Base-by-base conservation (phyloP, 2,888 invertebrate genomes). In the Glaucopsyche alexis region DNA sequence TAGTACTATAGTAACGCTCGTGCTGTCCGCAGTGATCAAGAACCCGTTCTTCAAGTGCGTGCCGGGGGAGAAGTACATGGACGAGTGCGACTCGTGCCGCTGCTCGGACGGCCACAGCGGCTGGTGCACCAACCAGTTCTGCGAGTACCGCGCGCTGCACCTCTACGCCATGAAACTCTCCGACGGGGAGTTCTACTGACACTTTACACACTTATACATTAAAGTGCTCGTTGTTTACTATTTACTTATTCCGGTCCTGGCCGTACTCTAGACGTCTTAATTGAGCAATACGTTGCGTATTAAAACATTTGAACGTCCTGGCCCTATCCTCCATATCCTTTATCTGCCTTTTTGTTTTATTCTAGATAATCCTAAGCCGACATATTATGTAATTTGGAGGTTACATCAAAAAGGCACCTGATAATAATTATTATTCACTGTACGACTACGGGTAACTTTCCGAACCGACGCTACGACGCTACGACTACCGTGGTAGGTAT, bases 21-120 rank as follows among this genome's bases (percentile, higher is more conserved):
- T 1, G 3, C 45, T 16, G 13, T 50, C 55, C 77, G 47, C 86
- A 90, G 92, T 93, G 76, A 91, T 93, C 76, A 91, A 92, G 84
- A 93, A 93, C 78, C 92, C 93, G 4, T 92, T 93, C 89, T 93
- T 93, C 89, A 90, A 89, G 76, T 93, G 93, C 84, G 84, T 84
- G 71, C 92, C 92, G 0, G 92, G 93, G 0, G 93, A 93, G 86
- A 91, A 91, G 83, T 93, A 93, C 81, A 93, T 93, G 93, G 92
- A 92, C 76, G 93, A 93, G 79, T 93, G 93, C 72, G 91, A 91
- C 82, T 90, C 91, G 1, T 93, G 92, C 81, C 90, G 92, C 77
- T 93, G 93, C 82, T 86, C 87, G 0, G 93, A 93, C 78, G 92
- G 93, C 5, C 88, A 85, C 81, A 78, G 81, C 42, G 93, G 93